A percentile compares a stretch with the other conserved stretches of the same genome.
These are phyloP conservation scores for Amphipoea oculea DNA, from an alignment of 2,888 invertebrate species.

Conservation along the genomic window DNA sequence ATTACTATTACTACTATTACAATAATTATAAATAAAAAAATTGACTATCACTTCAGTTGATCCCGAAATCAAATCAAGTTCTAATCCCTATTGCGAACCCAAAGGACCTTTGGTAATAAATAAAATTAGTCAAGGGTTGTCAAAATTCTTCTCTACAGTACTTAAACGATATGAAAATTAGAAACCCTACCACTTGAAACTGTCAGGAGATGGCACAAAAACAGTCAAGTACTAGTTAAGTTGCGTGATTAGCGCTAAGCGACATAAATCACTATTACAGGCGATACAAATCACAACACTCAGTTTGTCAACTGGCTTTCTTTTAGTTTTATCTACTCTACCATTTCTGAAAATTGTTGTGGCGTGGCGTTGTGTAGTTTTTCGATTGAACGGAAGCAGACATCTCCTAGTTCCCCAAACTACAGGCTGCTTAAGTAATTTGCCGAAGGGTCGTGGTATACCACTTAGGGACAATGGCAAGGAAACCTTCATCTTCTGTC, in stretches of 20 bases:
- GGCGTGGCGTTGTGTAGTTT: background rate
- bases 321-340: constrained; percentile 21
- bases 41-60: background rate
- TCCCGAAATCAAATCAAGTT: constrained; percentile 17
- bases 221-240: constrained; percentile 34
- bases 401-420: background rate
- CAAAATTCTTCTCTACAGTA: constrained; percentile 36
- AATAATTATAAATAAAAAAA: background rate
- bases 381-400: background rate
- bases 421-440: too few species aligned
- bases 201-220: constrained; percentile 38
- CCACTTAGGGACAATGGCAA: background rate
- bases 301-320: constrained; percentile 19
- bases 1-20: too few species aligned
- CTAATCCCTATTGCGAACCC: constrained; percentile 4
- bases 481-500: background rate
- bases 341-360: background rate
- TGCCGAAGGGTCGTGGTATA: background rate
- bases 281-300: constrained; percentile 39
- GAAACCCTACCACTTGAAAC: constrained; percentile 31
- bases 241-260: constrained; percentile 44
- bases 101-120: constrained; percentile 21
- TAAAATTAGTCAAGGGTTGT: constrained; percentile 47
- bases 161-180: constrained; percentile 31
- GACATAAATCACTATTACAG: constrained; percentile 38